Evolutionary conservation across 2,113 vertebrate genomes (phyloP), one percentile per base, ranked within the genome.

Genomic region (Xiphophorus couchianus): DNA sequence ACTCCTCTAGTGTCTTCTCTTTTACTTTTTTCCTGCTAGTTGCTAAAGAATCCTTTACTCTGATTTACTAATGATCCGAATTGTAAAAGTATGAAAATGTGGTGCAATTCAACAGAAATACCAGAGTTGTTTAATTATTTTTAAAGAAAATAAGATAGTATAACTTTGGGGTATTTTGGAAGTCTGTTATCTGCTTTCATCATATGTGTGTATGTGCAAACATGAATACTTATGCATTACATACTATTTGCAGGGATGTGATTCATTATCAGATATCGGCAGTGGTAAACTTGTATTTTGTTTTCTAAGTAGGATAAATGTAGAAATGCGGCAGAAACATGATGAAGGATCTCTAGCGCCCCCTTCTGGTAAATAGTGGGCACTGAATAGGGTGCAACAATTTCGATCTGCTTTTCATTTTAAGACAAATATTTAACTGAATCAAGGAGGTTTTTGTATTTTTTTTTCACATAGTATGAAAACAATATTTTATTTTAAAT

Each of bases 331-430:
- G 13, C 13, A 17, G 3, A 6, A 2, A 29, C 14, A 29, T 62
- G n/a, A 3, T 35, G 29, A 66, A 77, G n/a, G 78, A 58, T 48
- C 85, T 84, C 62, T 90, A 75, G 72, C 4, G 77, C 88, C 90
- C 19, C 83, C 33, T 69, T 39, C 35, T 88, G 90, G 83, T 69
- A 1, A 66, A 6, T 79, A 8, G 33, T 7, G 33, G 33, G 33
- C 58, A 4, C 1, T 19, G 60, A 58, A 35, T 31, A 31, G 44
- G 44, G 33, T 31, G 22, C 28, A 11, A 10, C 19, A 39, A 37
- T 39, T n/a, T 22, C n/a, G 22, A 58, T 10, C 51, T n/a, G 22
- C 51, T 58, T 63, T 33, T 54, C 8, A 0, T 14, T 65, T 28
- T 42, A 10, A 0, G 0, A 44, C 22, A 28, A 1, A 19, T 51